Percentiles rank a stretch among this genome's conserved stretches.
Evolutionary conservation across 2,888 invertebrate genomes (phyloP).

Genomic region (Amphipyra tragopoginis): DNA sequence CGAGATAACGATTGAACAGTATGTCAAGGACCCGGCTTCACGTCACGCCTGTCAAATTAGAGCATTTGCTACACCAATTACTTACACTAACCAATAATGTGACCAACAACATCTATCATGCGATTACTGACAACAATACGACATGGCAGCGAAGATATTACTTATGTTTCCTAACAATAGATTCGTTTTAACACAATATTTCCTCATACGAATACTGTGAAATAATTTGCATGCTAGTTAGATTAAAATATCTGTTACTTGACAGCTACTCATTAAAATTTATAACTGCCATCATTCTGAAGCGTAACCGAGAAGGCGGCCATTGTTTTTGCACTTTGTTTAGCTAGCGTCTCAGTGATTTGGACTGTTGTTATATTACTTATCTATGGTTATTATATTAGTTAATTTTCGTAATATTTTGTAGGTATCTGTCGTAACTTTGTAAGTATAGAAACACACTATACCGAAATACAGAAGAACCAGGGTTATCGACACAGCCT

Average conservation of each 20-base stretch:
- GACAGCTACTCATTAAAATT: constrained; percentile 48
- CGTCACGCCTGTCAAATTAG: constrained; percentile 49
- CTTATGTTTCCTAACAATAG: constrained; percentile 22
- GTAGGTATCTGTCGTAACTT: neutral
- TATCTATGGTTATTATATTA: constrained; percentile 4
- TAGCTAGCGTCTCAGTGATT: constrained; percentile 9
- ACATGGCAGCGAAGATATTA: constrained; percentile 12
- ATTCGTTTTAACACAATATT: constrained; percentile 19
- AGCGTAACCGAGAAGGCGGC: constrained; percentile 1
- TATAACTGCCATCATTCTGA: constrained; percentile 29
- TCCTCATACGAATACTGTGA: constrained; percentile 18
- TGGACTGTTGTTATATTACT: constrained; percentile 6
- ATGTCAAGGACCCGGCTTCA: constrained; percentile 44
- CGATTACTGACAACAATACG: constrained; percentile 19
- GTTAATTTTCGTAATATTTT: constrained; percentile 3
- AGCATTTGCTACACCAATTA: constrained; percentile 36
- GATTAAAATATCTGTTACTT: constrained; percentile 37
- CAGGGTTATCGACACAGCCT: too few relatives aligned
- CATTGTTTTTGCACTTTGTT: constrained; percentile 27
- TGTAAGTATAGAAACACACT: too few relatives aligned
- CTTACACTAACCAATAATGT: constrained; percentile 27
- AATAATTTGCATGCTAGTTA: constrained; percentile 47
- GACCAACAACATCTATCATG: constrained; percentile 10
- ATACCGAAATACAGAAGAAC: too few relatives aligned
- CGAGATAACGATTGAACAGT: constrained; percentile 40